Base-by-base conservation (phyloP, 2,113 vertebrate species). In the Pristiophorus japonicus region DNA sequence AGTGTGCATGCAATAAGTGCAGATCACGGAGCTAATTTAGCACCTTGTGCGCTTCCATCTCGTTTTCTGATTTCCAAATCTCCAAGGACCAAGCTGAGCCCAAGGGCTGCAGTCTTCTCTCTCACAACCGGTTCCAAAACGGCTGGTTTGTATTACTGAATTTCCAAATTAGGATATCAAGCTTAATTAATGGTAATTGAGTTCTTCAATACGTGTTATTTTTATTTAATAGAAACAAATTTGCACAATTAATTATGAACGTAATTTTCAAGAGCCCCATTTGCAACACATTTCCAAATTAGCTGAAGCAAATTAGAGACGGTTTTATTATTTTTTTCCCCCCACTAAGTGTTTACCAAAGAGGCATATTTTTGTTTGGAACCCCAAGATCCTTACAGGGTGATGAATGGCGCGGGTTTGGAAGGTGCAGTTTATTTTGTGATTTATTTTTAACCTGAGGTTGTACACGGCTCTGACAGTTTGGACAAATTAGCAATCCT, bases 181-280 rank as follows among this genome's bases (percentile, higher is more conserved):
- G 99, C 99, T 99, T 99, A 99, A 99, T 99, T 99, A 99, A 99
- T 98, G 98, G 98, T 99, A 99, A 99, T 99, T 98, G 99, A 99
- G 98, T 99, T 99, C 99, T 99, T 99, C 98, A 99, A 98, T 99
- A 98, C 99, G 99, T 99, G 99, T 99, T 99, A 99, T 99, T 99
- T 99, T 99, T 99, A 99, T 99, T 99, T 99, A 99, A 99, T 99
- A 99, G 99, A 99, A 99, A 99, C 99, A 99, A 99, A 99, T 99
- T 99, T 98, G 98, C 98, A 98, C 99, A 99, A 99, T 99, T 99
- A 99, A 99, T 99, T 99, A 99, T 98, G 98, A 98, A 98, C 98
- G 98, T 98, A 98, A 98, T 99, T 92, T 99, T 99, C 98, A 98
- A 98, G 98, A 98, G 98, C 98, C 98, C 99, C 98, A 98, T 99